Conservation (phyloP, 1,140 invertebrate genomes). For the Wasmannia auropunctata region DNA sequence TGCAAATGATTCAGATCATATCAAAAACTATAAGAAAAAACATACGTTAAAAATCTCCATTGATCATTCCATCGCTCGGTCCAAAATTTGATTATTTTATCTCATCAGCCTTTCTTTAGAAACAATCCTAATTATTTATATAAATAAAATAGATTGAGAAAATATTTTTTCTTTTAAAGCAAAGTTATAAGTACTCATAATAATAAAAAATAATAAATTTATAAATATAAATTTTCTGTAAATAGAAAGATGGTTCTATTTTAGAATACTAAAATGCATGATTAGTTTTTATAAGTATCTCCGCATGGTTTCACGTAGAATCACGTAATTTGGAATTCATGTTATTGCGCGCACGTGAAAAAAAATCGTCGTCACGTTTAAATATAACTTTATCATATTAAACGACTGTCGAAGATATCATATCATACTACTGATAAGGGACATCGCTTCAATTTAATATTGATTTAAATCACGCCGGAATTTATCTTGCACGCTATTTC, state of each 20-base stretch:
- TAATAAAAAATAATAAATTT: not conserved
- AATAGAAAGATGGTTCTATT: not conserved
- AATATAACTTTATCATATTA: not conserved
- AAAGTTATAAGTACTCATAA: not conserved
- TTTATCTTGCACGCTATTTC: not conserved
- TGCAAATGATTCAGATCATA: too few relatives aligned
- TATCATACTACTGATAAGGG: not conserved
- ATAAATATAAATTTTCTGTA: not conserved
- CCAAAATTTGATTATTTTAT: too few relatives aligned
- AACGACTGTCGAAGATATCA: constrained; percentile 7
- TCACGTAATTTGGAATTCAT: not conserved
- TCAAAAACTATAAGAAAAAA: too few relatives aligned
- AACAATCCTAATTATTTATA: not conserved
- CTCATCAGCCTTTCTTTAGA: constrained; percentile 2
- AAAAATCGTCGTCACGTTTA: not conserved
- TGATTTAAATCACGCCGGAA: not conserved
- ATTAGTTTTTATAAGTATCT: constrained; percentile 3
- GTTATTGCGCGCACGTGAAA: not conserved
- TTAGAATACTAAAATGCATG: not conserved
- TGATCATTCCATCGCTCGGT: too few relatives aligned
- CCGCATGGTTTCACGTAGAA: not conserved
- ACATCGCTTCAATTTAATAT: not conserved
- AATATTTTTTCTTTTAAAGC: not conserved
- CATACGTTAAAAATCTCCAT: too few relatives aligned
- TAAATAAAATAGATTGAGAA: not conserved